phyloP scores from a whole-genome alignment of 2,797 vertebrate species.

The Strix occidentalis region DNA sequence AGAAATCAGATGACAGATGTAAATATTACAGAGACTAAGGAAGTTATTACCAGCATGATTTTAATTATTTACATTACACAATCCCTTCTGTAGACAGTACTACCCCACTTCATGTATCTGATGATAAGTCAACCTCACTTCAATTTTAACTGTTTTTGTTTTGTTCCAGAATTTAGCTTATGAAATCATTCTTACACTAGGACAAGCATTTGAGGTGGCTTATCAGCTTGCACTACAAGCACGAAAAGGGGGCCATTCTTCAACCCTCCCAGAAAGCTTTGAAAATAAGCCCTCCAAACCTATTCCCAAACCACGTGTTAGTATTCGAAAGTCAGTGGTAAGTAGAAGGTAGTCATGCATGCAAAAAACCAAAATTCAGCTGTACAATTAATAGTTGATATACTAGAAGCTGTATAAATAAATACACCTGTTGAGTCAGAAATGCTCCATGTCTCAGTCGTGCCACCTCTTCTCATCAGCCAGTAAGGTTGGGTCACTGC shows the following conservation, averaged over 20 bases:
- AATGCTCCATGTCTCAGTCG: neutral
- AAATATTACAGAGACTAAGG: slow-evolving; percentile 7
- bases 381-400: neutral
- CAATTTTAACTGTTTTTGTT: slow-evolving; percentile 20
- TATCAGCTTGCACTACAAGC: slow-evolving; percentile 98
- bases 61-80: neutral
- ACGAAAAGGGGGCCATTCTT: slow-evolving; percentile 96
- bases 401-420: neutral
- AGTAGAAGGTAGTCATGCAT: slow-evolving; percentile 57
- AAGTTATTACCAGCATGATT: neutral
- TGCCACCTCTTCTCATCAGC: neutral
- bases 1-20: slow-evolving; percentile 41
- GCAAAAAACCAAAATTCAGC: neutral
- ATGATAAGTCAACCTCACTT: neutral
- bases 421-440: neutral
- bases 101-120: neutral
- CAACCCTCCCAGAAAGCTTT: slow-evolving; percentile 97
- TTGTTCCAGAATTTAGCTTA: slow-evolving; percentile 93
- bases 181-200: slow-evolving; percentile 97
- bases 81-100: neutral
- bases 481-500: neutral
- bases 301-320: slow-evolving; percentile 96
- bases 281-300: slow-evolving; percentile 98
- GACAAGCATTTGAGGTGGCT: slow-evolving; percentile 98
- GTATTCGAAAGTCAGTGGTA: slow-evolving; percentile 98